phyloP scores from a whole-genome alignment of 2,888 invertebrate genomes.

The Polydrusus cervinus region DNA sequence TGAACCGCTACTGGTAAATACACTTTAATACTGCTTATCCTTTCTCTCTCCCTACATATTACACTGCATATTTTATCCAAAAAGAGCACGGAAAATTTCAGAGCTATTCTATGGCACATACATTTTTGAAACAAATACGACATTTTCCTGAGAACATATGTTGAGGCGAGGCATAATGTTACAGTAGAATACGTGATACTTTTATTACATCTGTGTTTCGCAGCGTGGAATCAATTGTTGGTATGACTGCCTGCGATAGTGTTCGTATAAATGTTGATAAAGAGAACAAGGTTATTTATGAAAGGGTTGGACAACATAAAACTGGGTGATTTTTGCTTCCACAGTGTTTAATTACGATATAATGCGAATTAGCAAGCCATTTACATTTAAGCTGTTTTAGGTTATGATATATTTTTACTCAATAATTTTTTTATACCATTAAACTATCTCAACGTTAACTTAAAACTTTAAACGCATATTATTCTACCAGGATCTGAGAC shows the following conservation, averaged over 20 bases:
- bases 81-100: conserved; percentile 20
- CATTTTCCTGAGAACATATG: conserved; percentile 64
- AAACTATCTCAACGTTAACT: no score
- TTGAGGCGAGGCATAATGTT: conserved; percentile 62
- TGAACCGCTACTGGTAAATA: conserved; percentile 12
- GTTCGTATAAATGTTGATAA: conserved; percentile 60
- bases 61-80: conserved; percentile 38
- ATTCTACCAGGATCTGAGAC: no score
- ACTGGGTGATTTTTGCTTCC: no score
- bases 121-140: conserved; percentile 66
- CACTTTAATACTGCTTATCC: conserved; percentile 36
- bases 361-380: no score
- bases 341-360: no score
- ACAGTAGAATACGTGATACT: conserved; percentile 63
- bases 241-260: conserved; percentile 44
- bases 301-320: neutral
- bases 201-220: conserved; percentile 66
- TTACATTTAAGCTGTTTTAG: no score
- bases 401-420: no score
- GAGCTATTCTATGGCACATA: conserved; percentile 40
- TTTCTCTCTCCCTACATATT: conserved; percentile 35
- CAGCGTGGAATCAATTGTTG: conserved; percentile 60
- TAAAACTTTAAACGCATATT: no score
- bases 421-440: no score
- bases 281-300: neutral